phyloP scores from a whole-genome alignment of 1,140 invertebrate species.

The Octopus sinensis region DNA sequence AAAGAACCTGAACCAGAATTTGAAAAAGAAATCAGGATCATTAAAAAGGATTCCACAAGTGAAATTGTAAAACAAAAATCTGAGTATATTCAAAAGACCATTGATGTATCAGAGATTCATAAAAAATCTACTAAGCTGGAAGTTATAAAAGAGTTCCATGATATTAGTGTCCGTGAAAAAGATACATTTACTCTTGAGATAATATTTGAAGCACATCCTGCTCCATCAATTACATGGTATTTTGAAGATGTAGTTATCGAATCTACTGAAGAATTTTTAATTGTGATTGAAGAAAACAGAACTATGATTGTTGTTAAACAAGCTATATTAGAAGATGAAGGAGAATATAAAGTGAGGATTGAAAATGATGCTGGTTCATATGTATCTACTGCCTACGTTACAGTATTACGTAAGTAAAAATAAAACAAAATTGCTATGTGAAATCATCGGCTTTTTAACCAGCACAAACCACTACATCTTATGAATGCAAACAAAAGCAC shows the following conservation, averaged over 20 bases:
- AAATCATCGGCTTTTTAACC: not conserved
- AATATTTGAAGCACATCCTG: slow-evolving; percentile 83
- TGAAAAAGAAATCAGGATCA: slow-evolving; percentile 17
- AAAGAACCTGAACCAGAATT: slow-evolving; percentile 14
- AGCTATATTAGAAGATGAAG: slow-evolving; percentile 49
- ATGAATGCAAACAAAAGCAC: no score
- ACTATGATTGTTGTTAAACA: slow-evolving; percentile 46
- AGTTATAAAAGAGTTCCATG: slow-evolving; percentile 15
- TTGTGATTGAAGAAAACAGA: slow-evolving; percentile 38
- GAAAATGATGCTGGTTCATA: slow-evolving; percentile 45
- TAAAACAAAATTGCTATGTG: not conserved
- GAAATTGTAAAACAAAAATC: slow-evolving; percentile 11
- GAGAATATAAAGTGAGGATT: slow-evolving; percentile 48
- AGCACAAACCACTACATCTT: no score
- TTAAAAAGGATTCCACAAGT: not conserved
- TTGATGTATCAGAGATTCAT: slow-evolving; percentile 8
- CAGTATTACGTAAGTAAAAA: slow-evolving; percentile 39
- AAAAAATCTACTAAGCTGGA: slow-evolving; percentile 11
- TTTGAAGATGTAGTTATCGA: slow-evolving; percentile 72
- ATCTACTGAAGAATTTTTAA: slow-evolving; percentile 33
- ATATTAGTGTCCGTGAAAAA: slow-evolving; percentile 36
- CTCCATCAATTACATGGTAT: slow-evolving; percentile 82
- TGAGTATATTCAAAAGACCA: not conserved
- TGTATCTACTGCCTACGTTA: slow-evolving; percentile 40
- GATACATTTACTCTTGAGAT: slow-evolving; percentile 53